Conservation (phyloP, 2,888 invertebrate genomes). For the Melinopterus prodromus region DNA sequence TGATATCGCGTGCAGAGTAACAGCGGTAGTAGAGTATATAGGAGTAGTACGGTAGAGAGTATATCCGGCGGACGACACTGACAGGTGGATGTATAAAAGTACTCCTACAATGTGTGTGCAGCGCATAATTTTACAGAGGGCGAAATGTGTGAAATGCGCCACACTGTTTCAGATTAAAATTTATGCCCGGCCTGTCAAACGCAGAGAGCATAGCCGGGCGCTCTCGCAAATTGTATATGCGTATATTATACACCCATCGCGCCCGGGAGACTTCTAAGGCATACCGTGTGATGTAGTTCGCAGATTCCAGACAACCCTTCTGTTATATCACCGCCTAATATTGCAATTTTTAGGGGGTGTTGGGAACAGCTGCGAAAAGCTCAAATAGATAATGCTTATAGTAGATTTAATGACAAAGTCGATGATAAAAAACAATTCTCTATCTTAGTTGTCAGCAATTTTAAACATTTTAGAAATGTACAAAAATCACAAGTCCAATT, state of each 20-base stretch:
- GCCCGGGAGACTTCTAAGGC: not conserved
- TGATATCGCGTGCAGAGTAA: not conserved
- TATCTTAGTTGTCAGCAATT: no score
- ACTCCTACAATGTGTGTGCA: not conserved
- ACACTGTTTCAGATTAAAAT: not conserved
- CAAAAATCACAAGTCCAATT: no score
- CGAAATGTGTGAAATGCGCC: not conserved
- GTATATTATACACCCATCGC: not conserved
- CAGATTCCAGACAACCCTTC: no score
- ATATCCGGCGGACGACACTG: constrained; percentile 4
- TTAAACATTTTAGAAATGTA: no score
- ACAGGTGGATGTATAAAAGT: not conserved
- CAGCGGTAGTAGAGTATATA: not conserved
- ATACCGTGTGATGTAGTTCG: not conserved
- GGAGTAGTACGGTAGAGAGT: not conserved
- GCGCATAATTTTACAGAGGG: not conserved
- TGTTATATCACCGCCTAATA: no score
- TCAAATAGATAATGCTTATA: no score
- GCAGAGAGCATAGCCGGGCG: not conserved
- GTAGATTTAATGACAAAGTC: no score
- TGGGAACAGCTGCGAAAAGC: no score
- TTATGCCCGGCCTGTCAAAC: not conserved
- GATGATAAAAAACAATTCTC: no score
- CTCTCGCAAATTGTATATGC: not conserved
- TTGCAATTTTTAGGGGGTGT: no score